Base-by-base conservation (phyloP, 1,140 invertebrate species). In the Caenorhabditis tropicalis region DNA sequence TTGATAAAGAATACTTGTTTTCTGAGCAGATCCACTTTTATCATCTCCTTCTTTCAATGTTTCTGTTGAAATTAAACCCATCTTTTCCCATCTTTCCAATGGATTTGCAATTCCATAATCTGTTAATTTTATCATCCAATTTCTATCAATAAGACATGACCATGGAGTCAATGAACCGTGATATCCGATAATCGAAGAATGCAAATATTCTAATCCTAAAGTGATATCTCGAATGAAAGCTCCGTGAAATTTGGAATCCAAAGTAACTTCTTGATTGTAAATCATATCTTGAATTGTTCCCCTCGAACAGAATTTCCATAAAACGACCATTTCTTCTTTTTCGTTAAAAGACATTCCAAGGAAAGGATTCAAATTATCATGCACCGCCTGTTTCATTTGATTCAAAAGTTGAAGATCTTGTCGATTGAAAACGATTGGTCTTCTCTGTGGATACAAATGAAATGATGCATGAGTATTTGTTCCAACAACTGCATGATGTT, bases 81-180 rank as follows among this genome's bases (percentile, higher is more conserved):
- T 82, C 53, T 91, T 91, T 74, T 91, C 90, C 89, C 89, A 90
- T 21, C 86, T 74, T 81, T 90, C 90, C 12, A 90, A 43, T 21
- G 87, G 86, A 86, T 90, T 90, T 15, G 90, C 89, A 46, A 90
- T 89, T 81, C 84, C 84, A 84, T 86, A 90, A 84, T 90, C 90
- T 0, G 90, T 91, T 24, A 90, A 79, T 84, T 90, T 90, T 15
- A 90, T 86, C 90, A 89, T 91, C 89, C 90, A 90, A 74, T 90
- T 90, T 36, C 90, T 87, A 65, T 90, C 90, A 82, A 90, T 91
- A 24, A 90, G 82, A 65, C 90, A 90, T 12, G 87, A 58, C 89
- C 89, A 91, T 12, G 90, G 89, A 51, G 89, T 88, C 5, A 90
- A 53, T 7, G 89, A 89, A 27, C 89, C 89, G 53, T 90, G 89